Evolutionary conservation across 2,888 invertebrate genomes (phyloP).

Genomic region (Morpho deidamia): DNA sequence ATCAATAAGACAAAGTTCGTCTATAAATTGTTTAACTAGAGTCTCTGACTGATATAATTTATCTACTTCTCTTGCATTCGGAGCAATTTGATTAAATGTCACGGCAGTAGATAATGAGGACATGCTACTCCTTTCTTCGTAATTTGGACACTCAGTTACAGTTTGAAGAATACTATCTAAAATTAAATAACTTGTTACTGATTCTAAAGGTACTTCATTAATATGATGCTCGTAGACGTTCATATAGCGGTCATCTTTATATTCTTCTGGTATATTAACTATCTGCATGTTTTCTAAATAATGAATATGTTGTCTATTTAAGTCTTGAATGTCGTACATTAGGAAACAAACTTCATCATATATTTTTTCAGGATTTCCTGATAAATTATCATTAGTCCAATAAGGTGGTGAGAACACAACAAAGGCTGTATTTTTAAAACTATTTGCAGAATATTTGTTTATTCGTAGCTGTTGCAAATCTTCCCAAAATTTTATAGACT

Average conservation of each 20-base stretch:
- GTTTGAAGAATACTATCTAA: conserved; percentile 52
- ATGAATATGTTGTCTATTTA: conserved; percentile 61
- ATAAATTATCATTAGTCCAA: conserved; percentile 42
- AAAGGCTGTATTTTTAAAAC: conserved; percentile 62
- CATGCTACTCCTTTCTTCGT: conserved; percentile 33
- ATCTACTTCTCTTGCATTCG: conserved; percentile 28
- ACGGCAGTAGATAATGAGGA: conserved; percentile 36
- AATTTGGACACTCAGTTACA: conserved; percentile 34
- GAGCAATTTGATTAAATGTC: conserved; percentile 29
- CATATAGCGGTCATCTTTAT: conserved; percentile 27
- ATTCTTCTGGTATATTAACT: conserved; percentile 43
- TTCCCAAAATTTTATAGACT: conserved; percentile 56
- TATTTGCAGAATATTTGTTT: conserved; percentile 39
- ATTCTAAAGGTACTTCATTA: conserved; percentile 51
- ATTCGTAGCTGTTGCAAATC: conserved; percentile 53
- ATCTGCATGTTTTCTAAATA: conserved; percentile 69
- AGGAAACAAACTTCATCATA: conserved; percentile 72
- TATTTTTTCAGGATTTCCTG: conserved; percentile 54
- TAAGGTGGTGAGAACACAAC: conserved; percentile 63
- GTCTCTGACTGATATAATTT: conserved; percentile 44
- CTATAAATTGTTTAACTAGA: conserved; percentile 50
- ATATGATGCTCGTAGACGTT: conserved; percentile 40
- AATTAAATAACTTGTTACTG: conserved; percentile 51
- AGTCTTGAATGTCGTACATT: conserved; percentile 75
- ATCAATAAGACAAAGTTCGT: conserved; percentile 47